phyloP scores from a whole-genome alignment of 2,113 vertebrate genomes.

The Chaetodon auriga region DNA sequence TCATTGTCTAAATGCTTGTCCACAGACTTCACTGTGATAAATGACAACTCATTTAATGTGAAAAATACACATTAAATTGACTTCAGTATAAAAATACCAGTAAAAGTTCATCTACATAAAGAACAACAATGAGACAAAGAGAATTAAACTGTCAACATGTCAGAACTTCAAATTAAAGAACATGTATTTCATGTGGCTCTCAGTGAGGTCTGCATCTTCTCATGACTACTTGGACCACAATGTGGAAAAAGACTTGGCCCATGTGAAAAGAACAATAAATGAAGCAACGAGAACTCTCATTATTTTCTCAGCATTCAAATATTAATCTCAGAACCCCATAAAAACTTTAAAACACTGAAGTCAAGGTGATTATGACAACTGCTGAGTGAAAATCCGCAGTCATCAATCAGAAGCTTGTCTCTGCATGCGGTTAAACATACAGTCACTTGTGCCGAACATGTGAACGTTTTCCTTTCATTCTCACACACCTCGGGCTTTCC shows the following conservation, averaged over 20 bases:
- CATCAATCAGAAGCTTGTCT: neutral
- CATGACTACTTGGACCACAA: neutral
- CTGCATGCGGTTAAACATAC: neutral
- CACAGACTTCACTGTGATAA: no score
- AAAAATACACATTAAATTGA: neutral
- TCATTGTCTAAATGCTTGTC: no score
- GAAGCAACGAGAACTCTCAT: neutral
- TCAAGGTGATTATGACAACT: neutral
- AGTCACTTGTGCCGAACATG: neutral
- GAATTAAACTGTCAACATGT: neutral
- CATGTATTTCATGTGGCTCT: neutral
- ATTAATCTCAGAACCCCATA: neutral
- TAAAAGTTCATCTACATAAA: neutral
- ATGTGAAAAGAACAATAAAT: neutral
- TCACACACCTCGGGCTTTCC: constrained; percentile 9
- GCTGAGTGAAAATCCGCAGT: neutral
- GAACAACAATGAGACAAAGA: neutral
- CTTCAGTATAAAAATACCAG: neutral
- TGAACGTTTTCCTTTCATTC: neutral
- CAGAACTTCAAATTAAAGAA: neutral
- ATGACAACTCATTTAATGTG: no score
- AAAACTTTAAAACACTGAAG: neutral
- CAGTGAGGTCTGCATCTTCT: neutral
- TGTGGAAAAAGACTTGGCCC: neutral
- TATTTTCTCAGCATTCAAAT: neutral